These are phyloP conservation scores for Zophobas atratus DNA, from an alignment of 1,140 invertebrate species.

Conservation along the genomic window DNA sequence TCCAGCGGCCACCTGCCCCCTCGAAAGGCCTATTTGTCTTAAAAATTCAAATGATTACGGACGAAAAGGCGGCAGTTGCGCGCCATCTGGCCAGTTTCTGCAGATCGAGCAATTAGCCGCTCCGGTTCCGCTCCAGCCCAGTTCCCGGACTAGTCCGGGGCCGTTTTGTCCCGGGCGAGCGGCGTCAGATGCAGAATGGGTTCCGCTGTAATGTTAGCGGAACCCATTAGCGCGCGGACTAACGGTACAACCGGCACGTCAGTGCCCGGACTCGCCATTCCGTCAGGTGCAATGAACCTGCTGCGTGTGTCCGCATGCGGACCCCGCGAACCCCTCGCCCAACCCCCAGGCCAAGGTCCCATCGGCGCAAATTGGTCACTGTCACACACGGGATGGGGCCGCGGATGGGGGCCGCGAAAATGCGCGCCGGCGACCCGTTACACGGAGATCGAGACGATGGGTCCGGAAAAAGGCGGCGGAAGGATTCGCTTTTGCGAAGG, in stretches of 20 bases:
- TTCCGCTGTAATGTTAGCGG: slow-evolving; percentile 62
- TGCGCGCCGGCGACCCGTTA: slow-evolving; percentile 2
- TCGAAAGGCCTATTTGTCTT: too few relatives aligned
- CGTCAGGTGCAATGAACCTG: slow-evolving; percentile 66
- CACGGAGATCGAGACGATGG: neutral
- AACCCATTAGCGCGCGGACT: slow-evolving; percentile 63
- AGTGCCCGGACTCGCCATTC: slow-evolving; percentile 64
- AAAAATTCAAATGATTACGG: too few relatives aligned
- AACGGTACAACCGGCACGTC: slow-evolving; percentile 64
- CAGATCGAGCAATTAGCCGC: too few relatives aligned
- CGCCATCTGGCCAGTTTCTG: too few relatives aligned
- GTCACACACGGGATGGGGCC: slow-evolving; percentile 58
- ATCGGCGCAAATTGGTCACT: slow-evolving; percentile 58
- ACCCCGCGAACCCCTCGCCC: slow-evolving; percentile 44
- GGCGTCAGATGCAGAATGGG: slow-evolving; percentile 63
- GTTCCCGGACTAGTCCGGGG: too few relatives aligned
- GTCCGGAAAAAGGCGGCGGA: neutral
- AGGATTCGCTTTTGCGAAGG: neutral
- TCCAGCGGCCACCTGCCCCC: too few relatives aligned
- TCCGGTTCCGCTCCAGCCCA: too few relatives aligned
- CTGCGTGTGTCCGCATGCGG: slow-evolving; percentile 44
- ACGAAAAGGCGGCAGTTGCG: too few relatives aligned
- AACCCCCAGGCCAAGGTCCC: slow-evolving; percentile 54
- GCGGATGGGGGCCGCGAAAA: slow-evolving; percentile 45
- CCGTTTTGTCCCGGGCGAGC: neutral